These are phyloP conservation scores for Osmerus eperlanus DNA, from an alignment of 2,113 vertebrate species.

Conservation along the genomic window DNA sequence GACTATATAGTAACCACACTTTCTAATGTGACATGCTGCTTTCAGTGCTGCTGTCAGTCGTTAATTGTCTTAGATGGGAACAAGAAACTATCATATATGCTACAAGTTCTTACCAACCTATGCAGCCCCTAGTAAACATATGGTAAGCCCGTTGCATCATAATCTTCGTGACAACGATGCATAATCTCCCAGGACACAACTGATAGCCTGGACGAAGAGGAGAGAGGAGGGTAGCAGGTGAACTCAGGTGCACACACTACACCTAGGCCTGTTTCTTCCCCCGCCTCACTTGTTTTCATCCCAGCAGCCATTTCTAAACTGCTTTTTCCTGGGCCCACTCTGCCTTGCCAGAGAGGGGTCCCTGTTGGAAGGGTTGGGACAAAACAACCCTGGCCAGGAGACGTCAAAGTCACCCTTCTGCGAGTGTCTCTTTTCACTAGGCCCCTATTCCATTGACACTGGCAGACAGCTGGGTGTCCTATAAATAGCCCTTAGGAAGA, in stretches of 20 bases:
- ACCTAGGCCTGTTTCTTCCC: too few species aligned
- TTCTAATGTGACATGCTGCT: too few species aligned
- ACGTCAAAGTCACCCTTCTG: slow-evolving; percentile 69
- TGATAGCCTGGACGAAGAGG: too few species aligned
- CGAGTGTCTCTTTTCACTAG: slow-evolving; percentile 43
- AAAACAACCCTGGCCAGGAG: slow-evolving; percentile 29
- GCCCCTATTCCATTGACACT: slow-evolving; percentile 60
- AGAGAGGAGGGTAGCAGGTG: too few species aligned
- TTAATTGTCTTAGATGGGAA: not conserved
- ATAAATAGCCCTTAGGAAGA: slow-evolving; percentile 67
- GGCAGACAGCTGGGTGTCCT: slow-evolving; percentile 65
- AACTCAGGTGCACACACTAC: too few species aligned
- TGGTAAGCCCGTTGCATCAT: slow-evolving; percentile 18
- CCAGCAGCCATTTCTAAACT: slow-evolving; percentile 41
- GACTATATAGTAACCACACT: too few species aligned
- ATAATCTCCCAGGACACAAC: too few species aligned
- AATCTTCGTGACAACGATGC: not conserved
- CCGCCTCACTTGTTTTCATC: slow-evolving; percentile 1
- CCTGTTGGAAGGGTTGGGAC: slow-evolving; percentile 29
- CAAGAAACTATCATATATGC: slow-evolving; percentile 1
- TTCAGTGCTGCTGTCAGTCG: not conserved
- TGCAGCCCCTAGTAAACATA: slow-evolving; percentile 24
- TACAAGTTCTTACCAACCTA: slow-evolving; percentile 18
- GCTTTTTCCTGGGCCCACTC: slow-evolving; percentile 33
- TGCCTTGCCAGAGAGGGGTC: slow-evolving; percentile 28